These are phyloP conservation scores for Mesocricetus auratus DNA, from an alignment of 2,113 vertebrate species.

Conservation along the genomic window DNA sequence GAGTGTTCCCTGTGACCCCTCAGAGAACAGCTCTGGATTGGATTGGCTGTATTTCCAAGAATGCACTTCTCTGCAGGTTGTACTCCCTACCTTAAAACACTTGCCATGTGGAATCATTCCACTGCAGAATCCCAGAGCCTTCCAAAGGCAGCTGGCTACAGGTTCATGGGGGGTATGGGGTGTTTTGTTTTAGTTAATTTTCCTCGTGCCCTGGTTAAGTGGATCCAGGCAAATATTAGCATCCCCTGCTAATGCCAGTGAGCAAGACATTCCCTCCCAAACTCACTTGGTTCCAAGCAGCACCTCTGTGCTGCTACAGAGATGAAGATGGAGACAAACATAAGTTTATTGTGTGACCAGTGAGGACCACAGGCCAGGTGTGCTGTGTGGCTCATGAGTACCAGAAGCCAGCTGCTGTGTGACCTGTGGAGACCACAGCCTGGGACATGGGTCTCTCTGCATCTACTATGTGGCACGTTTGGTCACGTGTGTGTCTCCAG, in stretches of 20 bases:
- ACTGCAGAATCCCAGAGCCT: background rate
- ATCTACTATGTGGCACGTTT: background rate
- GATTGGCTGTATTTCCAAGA: background rate
- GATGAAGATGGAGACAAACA: background rate
- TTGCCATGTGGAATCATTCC: background rate
- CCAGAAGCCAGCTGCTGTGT: fast-evolving
- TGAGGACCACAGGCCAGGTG: background rate
- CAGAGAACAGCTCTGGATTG: background rate
- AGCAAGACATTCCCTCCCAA: background rate
- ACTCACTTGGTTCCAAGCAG: background rate
- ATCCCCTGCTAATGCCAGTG: background rate
- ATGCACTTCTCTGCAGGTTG: background rate
- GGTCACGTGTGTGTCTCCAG: background rate
- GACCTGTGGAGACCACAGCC: background rate
- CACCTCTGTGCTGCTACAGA: background rate
- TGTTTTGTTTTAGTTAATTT: background rate
- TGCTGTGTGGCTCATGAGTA: background rate
- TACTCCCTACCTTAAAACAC: background rate
- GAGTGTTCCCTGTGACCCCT: background rate
- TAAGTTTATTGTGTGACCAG: fast-evolving
- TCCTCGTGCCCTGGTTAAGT: background rate
- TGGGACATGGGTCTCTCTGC: background rate
- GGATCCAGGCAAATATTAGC: background rate
- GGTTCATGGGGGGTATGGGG: background rate
- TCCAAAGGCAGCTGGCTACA: background rate